Percentiles rank a stretch among this genome's conserved stretches.
Conservation (phyloP, 2,113 vertebrate species). For the Penelope pileata region DNA sequence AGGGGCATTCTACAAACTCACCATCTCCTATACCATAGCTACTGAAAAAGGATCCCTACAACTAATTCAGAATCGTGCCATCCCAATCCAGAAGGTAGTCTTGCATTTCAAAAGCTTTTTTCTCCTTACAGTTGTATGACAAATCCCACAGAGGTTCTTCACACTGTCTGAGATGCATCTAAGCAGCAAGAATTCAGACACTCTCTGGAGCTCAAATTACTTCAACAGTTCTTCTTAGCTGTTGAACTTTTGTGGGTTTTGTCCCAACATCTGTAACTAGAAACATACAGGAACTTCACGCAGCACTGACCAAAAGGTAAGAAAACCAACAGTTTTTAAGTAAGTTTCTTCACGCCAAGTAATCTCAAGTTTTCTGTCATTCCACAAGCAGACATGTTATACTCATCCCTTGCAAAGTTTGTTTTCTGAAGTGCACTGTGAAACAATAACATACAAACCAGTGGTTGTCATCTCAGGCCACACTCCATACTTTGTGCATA, state of each 20-base stretch:
- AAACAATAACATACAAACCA: background rate
- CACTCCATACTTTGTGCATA: background rate
- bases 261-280: background rate
- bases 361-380: background rate
- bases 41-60: background rate
- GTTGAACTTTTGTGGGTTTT: background rate
- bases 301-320: background rate
- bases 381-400: background rate
- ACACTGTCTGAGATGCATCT: accelerated
- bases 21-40: accelerated
- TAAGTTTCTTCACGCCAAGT: background rate
- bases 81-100: background rate
- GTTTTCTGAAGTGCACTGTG: background rate
- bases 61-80: background rate
- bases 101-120: background rate
- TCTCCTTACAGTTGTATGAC: background rate
- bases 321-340: background rate
- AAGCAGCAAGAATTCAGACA: background rate
- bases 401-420: background rate
- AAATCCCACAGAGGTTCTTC: background rate
- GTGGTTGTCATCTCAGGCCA: background rate
- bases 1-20: background rate
- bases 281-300: background rate
- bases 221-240: background rate
- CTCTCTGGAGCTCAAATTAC: background rate